Percentiles rank a stretch among this genome's conserved stretches.
These are phyloP conservation scores for Acrocephalus scirpaceus DNA, from an alignment of 2,797 vertebrate species.

Conservation along the genomic window DNA sequence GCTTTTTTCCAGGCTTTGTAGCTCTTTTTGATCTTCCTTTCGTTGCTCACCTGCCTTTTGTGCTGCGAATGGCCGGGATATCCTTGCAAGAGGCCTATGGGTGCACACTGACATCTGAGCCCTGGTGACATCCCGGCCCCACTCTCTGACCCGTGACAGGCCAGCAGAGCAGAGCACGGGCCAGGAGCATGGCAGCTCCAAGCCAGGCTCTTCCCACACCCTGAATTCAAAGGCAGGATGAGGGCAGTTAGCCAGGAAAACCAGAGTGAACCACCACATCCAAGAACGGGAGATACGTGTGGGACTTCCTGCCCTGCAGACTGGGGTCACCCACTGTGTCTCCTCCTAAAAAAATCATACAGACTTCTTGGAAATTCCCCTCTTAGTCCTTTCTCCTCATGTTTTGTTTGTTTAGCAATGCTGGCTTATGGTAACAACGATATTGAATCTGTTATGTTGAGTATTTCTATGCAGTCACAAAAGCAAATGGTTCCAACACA, in stretches of 20 bases:
- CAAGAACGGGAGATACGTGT: rapidly evolving
- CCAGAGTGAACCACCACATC: not conserved
- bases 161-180: not conserved
- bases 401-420: not conserved
- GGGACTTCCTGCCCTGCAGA: not conserved
- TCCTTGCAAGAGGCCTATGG: rapidly evolving
- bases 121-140: rapidly evolving
- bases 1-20: not conserved
- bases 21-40: not conserved
- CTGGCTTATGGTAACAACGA: not conserved
- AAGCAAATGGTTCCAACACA: not conserved
- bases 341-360: not conserved
- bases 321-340: not conserved
- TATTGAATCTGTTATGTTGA: not conserved
- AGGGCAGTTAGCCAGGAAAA: conserved; percentile 7
- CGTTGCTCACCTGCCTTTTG: not conserved
- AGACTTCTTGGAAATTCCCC: not conserved
- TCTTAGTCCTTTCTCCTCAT: not conserved
- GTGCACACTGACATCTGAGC: rapidly evolving
- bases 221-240: not conserved
- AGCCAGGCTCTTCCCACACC: conserved; percentile 14
- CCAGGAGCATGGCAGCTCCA: not conserved
- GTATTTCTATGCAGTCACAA: not conserved
- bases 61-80: rapidly evolving
- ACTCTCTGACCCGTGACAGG: not conserved